Percentiles rank a stretch among this genome's conserved stretches.
Conservation (phyloP, 2,888 invertebrate species). For the Dynastes tityus region DNA sequence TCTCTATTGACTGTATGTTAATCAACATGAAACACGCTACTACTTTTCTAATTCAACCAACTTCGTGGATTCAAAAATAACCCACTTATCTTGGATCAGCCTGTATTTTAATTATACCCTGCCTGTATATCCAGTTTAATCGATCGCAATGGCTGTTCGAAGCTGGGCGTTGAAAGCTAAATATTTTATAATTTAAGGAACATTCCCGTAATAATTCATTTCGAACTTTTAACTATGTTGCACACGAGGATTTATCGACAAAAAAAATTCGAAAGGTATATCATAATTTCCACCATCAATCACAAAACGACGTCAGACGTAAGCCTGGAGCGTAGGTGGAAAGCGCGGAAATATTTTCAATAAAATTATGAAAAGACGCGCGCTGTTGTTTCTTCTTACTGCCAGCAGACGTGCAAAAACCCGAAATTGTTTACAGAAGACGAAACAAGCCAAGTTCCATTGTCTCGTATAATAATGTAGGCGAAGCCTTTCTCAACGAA, state of each 20-base stretch:
- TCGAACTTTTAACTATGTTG: neutral
- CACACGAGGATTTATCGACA: neutral
- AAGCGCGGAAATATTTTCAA: conserved; percentile 19
- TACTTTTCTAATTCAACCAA: too few relatives aligned
- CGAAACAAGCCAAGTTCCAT: neutral
- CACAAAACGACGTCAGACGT: conserved; percentile 6
- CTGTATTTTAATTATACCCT: too few relatives aligned
- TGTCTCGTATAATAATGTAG: conserved; percentile 8
- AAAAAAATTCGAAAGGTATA: neutral
- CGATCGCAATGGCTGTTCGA: too few relatives aligned
- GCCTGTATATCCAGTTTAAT: too few relatives aligned
- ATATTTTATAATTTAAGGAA: neutral
- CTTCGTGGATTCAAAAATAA: too few relatives aligned
- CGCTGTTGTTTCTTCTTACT: conserved; percentile 11
- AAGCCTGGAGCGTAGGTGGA: conserved; percentile 14
- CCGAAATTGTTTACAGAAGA: conserved; percentile 10
- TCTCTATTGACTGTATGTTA: too few relatives aligned
- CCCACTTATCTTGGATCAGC: too few relatives aligned
- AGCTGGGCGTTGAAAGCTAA: neutral
- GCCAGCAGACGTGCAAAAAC: neutral
- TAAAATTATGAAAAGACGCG: conserved; percentile 25
- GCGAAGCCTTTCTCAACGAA: neutral
- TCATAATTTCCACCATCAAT: conserved; percentile 28
- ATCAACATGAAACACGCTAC: too few relatives aligned
- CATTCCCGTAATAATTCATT: neutral